Conservation (phyloP, 2,113 vertebrate genomes). For the Columba livia region DNA sequence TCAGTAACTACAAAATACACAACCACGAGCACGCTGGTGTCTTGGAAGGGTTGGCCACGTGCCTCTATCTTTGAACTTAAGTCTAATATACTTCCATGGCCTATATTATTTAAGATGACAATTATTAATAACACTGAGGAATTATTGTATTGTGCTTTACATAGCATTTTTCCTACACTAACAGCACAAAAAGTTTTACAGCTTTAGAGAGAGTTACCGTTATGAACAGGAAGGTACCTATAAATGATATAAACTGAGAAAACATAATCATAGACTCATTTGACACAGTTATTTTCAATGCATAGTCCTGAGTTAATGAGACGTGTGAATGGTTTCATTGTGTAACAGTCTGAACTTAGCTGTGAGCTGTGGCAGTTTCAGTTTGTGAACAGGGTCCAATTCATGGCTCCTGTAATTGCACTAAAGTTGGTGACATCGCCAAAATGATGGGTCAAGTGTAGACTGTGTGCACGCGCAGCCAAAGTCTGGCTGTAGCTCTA, state of each 20-base stretch:
- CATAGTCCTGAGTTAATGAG: slow-evolving; percentile 42
- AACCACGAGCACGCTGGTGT: not conserved
- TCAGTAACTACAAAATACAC: not conserved
- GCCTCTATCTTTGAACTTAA: not conserved
- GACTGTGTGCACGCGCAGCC: not conserved
- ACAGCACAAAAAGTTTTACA: not conserved
- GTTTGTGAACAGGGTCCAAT: slow-evolving; percentile 22
- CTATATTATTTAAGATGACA: not conserved
- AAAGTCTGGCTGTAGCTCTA: not conserved
- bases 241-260: slow-evolving; percentile 39
- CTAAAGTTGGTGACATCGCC: not conserved
- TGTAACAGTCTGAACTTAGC: slow-evolving; percentile 3
- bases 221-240: not conserved
- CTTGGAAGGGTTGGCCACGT: not conserved
- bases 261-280: not conserved
- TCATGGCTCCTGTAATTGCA: slow-evolving; percentile 34
- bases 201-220: not conserved
- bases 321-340: slow-evolving; percentile 53
- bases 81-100: not conserved
- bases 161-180: not conserved
- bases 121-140: not conserved
- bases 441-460: slow-evolving; percentile 11
- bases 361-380: slow-evolving; percentile 8
- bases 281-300: slow-evolving; percentile 36
- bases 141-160: not conserved